A percentile compares a stretch with the other conserved stretches of the same genome.
Evolutionary conservation across 2,113 vertebrate species (phyloP).

Genomic region (Uropsilus gracilis): DNA sequence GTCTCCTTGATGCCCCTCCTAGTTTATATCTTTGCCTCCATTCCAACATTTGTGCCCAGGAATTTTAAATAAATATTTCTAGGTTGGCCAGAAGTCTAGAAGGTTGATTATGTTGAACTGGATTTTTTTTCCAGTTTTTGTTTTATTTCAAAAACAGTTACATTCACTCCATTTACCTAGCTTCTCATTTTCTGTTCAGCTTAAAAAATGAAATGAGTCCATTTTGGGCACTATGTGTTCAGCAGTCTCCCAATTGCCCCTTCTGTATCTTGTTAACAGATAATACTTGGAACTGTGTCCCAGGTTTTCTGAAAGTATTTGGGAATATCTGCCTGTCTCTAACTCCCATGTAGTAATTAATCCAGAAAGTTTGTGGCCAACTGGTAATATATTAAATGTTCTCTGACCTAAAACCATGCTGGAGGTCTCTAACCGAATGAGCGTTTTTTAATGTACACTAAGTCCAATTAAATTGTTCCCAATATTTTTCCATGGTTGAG

Average conservation of each 20-base stretch:
- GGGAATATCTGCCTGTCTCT: conserved; percentile 38
- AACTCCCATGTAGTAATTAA: conserved; percentile 50
- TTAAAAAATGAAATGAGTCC: conserved; percentile 13
- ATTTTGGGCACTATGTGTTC: background rate
- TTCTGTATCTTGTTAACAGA: background rate
- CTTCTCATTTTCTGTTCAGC: conserved; percentile 35
- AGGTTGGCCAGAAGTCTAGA: background rate
- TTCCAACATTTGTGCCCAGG: background rate
- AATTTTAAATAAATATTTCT: background rate
- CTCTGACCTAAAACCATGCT: conserved; percentile 52
- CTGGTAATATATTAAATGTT: conserved; percentile 35
- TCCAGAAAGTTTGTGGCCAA: conserved; percentile 52
- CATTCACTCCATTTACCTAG: background rate
- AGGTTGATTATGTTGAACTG: background rate
- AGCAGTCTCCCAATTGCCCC: background rate
- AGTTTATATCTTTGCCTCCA: background rate
- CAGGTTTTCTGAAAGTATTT: conserved; percentile 12
- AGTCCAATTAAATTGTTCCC: conserved; percentile 61
- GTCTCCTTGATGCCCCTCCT: background rate
- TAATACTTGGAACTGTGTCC: background rate
- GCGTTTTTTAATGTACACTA: conserved; percentile 64
- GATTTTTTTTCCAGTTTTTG: background rate
- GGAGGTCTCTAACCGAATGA: conserved; percentile 67
- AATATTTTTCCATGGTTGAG: conserved; percentile 23
- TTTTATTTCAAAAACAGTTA: conserved; percentile 50